Evolutionary conservation across 2,888 invertebrate genomes (phyloP).

Genomic region (Lasius fuliginosus): DNA sequence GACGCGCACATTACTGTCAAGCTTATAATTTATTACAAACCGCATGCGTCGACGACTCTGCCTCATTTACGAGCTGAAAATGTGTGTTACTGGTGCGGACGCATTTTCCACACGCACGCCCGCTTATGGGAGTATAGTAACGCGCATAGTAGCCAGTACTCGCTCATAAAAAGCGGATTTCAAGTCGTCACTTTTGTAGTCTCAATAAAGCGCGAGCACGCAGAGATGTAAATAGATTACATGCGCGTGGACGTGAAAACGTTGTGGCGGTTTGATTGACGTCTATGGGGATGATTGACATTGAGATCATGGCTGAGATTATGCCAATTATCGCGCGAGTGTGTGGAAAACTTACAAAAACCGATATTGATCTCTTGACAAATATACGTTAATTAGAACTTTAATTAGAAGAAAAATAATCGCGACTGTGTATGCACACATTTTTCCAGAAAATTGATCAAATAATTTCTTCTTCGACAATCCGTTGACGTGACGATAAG

Average conservation of each 20-base stretch:
- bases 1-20: conserved; percentile 33
- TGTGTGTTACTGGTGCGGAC: conserved; percentile 4
- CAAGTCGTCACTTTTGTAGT: conserved; percentile 24
- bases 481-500: neutral
- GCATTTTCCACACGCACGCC: neutral
- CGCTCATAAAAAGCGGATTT: conserved; percentile 34
- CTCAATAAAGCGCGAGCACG: conserved; percentile 19
- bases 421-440: neutral
- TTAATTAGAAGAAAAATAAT: neutral
- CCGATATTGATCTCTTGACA: neutral
- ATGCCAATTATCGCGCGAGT: neutral
- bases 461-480: neutral
- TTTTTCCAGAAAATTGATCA: neutral
- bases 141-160: neutral
- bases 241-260: conserved; percentile 1
- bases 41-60: neutral
- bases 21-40: conserved; percentile 42
- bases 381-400: neutral
- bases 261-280: conserved; percentile 16
- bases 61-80: conserved; percentile 23
- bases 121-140: neutral
- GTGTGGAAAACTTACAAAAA: neutral
- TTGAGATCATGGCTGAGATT: neutral
- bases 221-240: neutral
- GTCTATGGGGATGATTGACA: conserved; percentile 22